phyloP scores from a whole-genome alignment of 1,140 invertebrate genomes.

The Drosophila repleta region DNA sequence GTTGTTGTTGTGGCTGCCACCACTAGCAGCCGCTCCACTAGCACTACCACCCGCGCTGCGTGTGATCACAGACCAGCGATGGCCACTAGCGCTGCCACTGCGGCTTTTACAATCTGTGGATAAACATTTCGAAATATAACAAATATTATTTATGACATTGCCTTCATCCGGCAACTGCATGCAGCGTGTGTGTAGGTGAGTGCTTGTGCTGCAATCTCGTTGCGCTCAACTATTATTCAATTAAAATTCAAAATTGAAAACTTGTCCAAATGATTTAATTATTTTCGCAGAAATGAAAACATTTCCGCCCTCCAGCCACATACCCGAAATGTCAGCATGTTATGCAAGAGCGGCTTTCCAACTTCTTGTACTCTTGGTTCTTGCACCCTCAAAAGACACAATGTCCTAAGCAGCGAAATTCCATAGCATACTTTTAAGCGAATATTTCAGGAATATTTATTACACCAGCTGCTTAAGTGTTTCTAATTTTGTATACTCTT shows the following conservation, averaged over 20 bases:
- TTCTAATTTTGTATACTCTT: too few species aligned
- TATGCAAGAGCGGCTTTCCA: not conserved
- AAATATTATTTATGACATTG: constrained; percentile 28
- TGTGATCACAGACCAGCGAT: constrained; percentile 77
- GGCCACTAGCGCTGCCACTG: constrained; percentile 71
- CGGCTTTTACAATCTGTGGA: constrained; percentile 72
- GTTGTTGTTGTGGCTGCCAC: constrained; percentile 60
- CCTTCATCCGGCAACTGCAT: constrained; percentile 9
- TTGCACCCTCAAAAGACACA: too few species aligned
- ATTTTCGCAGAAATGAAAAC: constrained; percentile 17
- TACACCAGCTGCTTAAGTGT: not conserved
- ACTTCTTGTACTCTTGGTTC: too few species aligned
- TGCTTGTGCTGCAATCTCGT: constrained; percentile 5
- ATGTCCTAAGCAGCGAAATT: constrained; percentile 21
- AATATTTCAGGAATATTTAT: not conserved
- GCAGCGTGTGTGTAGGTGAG: not conserved
- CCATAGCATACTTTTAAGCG: constrained; percentile 35
- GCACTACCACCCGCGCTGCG: constrained; percentile 31
- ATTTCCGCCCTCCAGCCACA: not conserved
- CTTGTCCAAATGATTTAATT: constrained; percentile 58
- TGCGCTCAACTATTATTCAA: constrained; percentile 27
- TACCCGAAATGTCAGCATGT: not conserved
- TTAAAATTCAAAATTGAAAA: constrained; percentile 51
- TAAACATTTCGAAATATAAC: constrained; percentile 17
- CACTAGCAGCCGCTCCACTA: not conserved